Evolutionary conservation across 2,888 invertebrate species (phyloP).

Genomic region (Panopea generosa): DNA sequence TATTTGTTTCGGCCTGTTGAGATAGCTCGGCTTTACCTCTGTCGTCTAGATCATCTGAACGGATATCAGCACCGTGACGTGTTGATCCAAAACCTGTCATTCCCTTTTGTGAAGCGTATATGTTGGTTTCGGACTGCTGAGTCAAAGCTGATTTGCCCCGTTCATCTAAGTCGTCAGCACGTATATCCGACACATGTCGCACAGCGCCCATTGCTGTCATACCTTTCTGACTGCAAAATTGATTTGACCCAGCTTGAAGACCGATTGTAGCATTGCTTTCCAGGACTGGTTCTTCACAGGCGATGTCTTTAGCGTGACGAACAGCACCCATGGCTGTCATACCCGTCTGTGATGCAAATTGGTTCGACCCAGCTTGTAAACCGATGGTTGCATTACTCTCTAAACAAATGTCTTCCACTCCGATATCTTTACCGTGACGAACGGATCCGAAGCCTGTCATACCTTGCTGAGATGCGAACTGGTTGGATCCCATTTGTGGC

Average conservation of each 20-base stretch:
- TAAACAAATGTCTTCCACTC: constrained; percentile 44
- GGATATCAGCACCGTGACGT: constrained; percentile 79
- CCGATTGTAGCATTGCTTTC: constrained; percentile 79
- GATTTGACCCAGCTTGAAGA: constrained; percentile 82
- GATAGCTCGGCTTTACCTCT: constrained; percentile 76
- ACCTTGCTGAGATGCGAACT: constrained; percentile 83
- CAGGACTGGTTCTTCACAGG: constrained; percentile 75
- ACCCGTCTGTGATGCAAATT: constrained; percentile 82
- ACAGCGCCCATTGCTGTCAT: constrained; percentile 81
- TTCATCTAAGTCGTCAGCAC: constrained; percentile 74
- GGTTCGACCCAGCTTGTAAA: constrained; percentile 83
- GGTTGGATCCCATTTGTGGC: constrained; percentile 82
- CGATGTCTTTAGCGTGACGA: constrained; percentile 82
- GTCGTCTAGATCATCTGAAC: constrained; percentile 50
- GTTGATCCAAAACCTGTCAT: constrained; percentile 82
- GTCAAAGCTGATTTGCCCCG: constrained; percentile 77
- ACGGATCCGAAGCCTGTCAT: constrained; percentile 77
- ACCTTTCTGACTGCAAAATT: constrained; percentile 82
- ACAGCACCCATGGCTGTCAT: constrained; percentile 78
- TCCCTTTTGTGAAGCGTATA: constrained; percentile 81
- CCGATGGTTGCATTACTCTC: constrained; percentile 80
- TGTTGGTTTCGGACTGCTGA: constrained; percentile 81
- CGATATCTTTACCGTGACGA: constrained; percentile 78
- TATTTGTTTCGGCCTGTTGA: constrained; percentile 81
- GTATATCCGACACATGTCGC: constrained; percentile 82